Conservation (phyloP, 2,797 vertebrate genomes). For the Paedocypris micromegethes region DNA sequence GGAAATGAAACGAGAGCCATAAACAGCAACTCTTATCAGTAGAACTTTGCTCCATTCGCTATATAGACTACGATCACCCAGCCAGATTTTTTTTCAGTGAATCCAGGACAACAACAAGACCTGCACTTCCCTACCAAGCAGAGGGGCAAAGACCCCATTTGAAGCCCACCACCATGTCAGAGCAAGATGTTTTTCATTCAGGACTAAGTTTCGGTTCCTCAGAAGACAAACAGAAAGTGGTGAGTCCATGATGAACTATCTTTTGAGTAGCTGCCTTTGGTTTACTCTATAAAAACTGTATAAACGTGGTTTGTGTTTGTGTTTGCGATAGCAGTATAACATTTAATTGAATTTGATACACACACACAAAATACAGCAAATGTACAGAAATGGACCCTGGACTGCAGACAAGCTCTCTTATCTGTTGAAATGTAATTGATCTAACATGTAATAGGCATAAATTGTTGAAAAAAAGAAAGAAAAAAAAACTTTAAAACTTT, state of each 20-base stretch:
- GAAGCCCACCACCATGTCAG: constrained; percentile 33
- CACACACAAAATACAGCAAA: neutral
- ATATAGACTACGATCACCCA: constrained; percentile 51
- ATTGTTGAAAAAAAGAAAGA: neutral
- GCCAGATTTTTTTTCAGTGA: constrained; percentile 22
- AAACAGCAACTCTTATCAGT: constrained; percentile 66
- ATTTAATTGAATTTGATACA: too few species aligned
- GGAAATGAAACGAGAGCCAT: constrained; percentile 47
- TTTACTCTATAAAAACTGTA: neutral
- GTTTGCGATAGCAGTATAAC: too few species aligned
- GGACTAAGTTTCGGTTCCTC: constrained; percentile 37
- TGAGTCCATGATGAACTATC: constrained; percentile 47
- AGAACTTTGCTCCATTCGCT: constrained; percentile 69
- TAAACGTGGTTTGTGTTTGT: neutral
- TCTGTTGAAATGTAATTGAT: constrained; percentile 22
- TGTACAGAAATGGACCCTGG: constrained; percentile 52
- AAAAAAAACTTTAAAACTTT: too few species aligned
- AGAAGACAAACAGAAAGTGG: constrained; percentile 49
- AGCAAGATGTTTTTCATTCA: constrained; percentile 50
- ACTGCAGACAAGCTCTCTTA: constrained; percentile 28
- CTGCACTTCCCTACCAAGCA: constrained; percentile 11
- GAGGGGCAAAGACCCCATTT: constrained; percentile 45
- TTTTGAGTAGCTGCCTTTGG: neutral
- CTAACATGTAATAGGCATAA: constrained; percentile 10
- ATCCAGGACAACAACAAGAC: constrained; percentile 25